A percentile compares a stretch with the other conserved stretches of the same genome.
These are phyloP conservation scores for Hiodon alosoides DNA, from an alignment of 2,113 vertebrate genomes.

Conservation along the genomic window DNA sequence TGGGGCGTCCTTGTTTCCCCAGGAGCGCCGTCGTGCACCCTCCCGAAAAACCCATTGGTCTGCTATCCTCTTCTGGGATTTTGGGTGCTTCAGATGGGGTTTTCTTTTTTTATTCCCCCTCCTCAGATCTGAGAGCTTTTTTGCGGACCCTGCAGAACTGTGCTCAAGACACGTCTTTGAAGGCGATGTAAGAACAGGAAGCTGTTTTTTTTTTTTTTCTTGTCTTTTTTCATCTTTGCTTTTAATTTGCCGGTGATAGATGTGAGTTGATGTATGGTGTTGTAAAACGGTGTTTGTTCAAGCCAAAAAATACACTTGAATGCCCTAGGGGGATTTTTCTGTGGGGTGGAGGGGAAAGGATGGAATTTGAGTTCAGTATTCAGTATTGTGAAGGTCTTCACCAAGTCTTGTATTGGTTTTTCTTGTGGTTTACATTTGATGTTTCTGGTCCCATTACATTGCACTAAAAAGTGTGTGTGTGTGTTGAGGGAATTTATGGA, in stretches of 20 bases:
- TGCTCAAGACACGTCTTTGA: background rate
- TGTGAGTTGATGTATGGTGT: slow-evolving; percentile 4
- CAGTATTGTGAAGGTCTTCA: background rate
- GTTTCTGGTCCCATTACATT: too few relatives aligned
- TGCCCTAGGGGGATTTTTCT: background rate
- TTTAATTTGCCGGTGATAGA: background rate
- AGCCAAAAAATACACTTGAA: background rate
- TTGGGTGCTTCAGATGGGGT: background rate
- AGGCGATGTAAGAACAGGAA: background rate
- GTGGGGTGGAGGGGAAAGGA: background rate
- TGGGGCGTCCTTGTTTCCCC: background rate
- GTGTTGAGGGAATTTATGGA: too few relatives aligned
- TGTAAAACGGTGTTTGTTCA: background rate
- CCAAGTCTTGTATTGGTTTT: background rate
- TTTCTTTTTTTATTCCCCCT: background rate
- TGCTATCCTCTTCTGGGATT: background rate
- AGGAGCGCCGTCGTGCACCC: slow-evolving; percentile 1
- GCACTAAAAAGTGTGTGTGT: background rate
- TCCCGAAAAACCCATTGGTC: slow-evolving; percentile 1
- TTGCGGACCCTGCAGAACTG: background rate
- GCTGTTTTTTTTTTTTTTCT: background rate
- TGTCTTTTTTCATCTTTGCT: slow-evolving; percentile 5
- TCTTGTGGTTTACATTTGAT: background rate
- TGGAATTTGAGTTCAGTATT: background rate
- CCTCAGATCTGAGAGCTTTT: background rate